Percentiles rank a stretch among this genome's conserved stretches.
Evolutionary conservation across 2,888 invertebrate species (phyloP).

Genomic region (Cyrtodaria siliqua): DNA sequence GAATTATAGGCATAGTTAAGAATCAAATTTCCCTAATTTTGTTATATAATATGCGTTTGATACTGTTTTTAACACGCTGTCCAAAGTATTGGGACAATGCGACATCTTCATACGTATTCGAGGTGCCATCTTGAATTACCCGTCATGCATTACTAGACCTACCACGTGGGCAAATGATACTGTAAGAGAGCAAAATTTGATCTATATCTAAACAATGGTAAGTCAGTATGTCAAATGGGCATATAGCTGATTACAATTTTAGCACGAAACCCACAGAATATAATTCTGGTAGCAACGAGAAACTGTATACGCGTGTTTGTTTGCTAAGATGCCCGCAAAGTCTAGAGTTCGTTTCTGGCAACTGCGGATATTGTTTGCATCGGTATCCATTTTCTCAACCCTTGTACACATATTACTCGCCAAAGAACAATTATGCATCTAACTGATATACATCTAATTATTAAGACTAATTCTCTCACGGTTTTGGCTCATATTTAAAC

Average conservation of each 20-base stretch:
- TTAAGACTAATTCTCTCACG: conserved; percentile 36
- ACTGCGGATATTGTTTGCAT: conserved; percentile 43
- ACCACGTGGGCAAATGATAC: conserved; percentile 55
- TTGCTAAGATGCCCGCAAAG: conserved; percentile 28
- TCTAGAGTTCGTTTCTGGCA: conserved; percentile 39
- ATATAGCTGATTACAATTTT: conserved; percentile 38
- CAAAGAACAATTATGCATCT: conserved; percentile 46
- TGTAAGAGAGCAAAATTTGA: conserved; percentile 52
- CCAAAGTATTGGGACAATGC: conserved; percentile 45
- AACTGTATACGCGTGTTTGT: conserved; percentile 47
- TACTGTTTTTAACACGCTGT: conserved; percentile 16
- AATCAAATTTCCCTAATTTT: conserved; percentile 26
- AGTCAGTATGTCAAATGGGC: conserved; percentile 51
- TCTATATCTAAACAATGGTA: conserved; percentile 53
- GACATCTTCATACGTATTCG: conserved; percentile 63
- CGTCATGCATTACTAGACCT: conserved; percentile 63
- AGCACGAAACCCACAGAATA: conserved; percentile 52
- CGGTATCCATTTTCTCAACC: conserved; percentile 33
- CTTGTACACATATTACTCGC: conserved; percentile 37
- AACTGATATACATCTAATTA: conserved; percentile 31
- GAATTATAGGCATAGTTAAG: conserved; percentile 34
- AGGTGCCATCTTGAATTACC: conserved; percentile 60
- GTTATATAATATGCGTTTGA: conserved; percentile 14
- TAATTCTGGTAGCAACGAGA: conserved; percentile 44
- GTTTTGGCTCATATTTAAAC: conserved; percentile 29